Base-by-base conservation (phyloP, 1,140 invertebrate genomes). In the Euschistus heros region DNA sequence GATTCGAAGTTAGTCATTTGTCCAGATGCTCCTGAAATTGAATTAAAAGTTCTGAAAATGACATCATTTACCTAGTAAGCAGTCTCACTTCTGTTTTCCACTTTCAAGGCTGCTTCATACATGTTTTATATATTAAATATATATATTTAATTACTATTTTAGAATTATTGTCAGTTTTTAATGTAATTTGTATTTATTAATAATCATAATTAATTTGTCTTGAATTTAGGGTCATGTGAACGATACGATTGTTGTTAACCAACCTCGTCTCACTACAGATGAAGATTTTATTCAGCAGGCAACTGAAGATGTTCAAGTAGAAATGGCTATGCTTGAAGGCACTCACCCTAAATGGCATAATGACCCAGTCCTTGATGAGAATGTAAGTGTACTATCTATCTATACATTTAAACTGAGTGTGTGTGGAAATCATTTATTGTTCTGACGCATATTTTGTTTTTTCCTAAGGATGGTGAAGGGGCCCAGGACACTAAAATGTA, bases 191-290 rank as follows among this genome's bases (percentile, higher is more conserved):
- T 30, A 8, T 8, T 30, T 30, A 30, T 30, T 5, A 30, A 30
- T 5, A 30, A 30, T 30, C 8, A 30, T 5, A 5, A 30, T 5
- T 10, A 37, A 1, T 37, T 37, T 37, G 6, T n/a, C 52, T 69
- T 52, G 24, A 61, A 74, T 71, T 33, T 72, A 82, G 78, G 81
- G 83, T 13, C 88, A 91, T 73, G 71, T 84, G 10, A 87, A 87
- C 63, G 87, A 88, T 66, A 87, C 82, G 0, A 90, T 90, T 69
- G 84, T 90, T 0, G 83, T 89, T 0, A 90, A 89, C 74, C 86
- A 89, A 71, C 88, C 88, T 3, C 76, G 83, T 68, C 76, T 89
- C 10, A 81, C 80, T 20, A 80, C 79, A 0, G 80, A 82, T 52
- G 79, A 81, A 18, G 79, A 83, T 68, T 74, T 68, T 54, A 73